A percentile compares a stretch with the other conserved stretches of the same genome.
These are phyloP conservation scores for Antheraea mylitta DNA, from an alignment of 1,140 invertebrate genomes.

Conservation along the genomic window DNA sequence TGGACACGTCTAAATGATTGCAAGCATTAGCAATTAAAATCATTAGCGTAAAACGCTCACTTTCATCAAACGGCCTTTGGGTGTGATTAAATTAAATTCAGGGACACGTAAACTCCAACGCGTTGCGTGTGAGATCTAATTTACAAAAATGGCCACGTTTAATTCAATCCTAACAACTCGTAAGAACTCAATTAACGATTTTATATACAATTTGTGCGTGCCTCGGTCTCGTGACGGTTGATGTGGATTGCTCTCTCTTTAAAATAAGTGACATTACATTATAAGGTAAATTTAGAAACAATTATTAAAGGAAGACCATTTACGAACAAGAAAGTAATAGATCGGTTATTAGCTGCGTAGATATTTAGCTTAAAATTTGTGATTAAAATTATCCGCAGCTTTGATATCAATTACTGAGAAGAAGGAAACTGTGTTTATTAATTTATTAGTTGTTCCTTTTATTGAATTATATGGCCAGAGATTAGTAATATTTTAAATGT, in stretches of 20 bases:
- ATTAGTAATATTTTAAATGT: no score
- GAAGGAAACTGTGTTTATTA: no score
- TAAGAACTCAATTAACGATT: conserved; percentile 73
- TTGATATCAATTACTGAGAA: no score
- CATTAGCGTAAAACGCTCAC: conserved; percentile 8
- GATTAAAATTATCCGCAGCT: no score
- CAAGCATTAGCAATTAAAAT: background rate
- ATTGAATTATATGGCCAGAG: no score
- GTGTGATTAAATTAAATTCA: conserved; percentile 30
- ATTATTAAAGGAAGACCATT: background rate
- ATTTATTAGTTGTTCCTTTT: no score
- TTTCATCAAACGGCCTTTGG: conserved; percentile 26
- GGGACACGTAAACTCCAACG: conserved; percentile 28
- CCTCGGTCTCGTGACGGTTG: background rate
- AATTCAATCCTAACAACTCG: conserved; percentile 61
- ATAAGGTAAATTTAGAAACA: conserved; percentile 4
- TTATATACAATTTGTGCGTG: conserved; percentile 40
- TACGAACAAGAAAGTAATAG: background rate
- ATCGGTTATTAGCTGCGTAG: background rate
- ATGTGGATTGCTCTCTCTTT: background rate
- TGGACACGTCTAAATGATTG: background rate
- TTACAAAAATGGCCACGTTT: conserved; percentile 51
- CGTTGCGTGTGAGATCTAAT: conserved; percentile 68
- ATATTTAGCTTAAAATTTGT: background rate
- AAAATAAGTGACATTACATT: background rate